Evolutionary conservation across 2,888 invertebrate species (phyloP).

Genomic region (Drosophila mulleri): DNA sequence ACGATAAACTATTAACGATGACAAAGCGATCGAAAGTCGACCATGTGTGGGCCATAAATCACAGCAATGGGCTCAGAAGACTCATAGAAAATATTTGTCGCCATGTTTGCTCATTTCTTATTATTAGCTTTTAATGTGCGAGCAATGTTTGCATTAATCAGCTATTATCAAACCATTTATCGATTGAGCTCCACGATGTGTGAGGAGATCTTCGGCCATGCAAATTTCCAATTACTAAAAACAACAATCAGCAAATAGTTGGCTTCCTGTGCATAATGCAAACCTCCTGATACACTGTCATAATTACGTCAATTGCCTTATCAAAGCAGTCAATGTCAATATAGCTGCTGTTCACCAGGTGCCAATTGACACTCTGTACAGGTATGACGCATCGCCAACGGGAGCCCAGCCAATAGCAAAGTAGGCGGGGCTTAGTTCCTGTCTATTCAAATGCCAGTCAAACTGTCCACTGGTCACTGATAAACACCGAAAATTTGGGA

Average conservation of each 20-base stretch:
- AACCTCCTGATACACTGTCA: slow-evolving; percentile 31
- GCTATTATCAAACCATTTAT: slow-evolving; percentile 14
- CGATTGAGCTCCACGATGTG: background rate
- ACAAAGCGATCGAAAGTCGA: slow-evolving; percentile 47
- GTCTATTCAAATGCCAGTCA: slow-evolving; percentile 35
- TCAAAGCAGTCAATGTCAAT: slow-evolving; percentile 26
- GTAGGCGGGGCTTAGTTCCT: slow-evolving; percentile 14
- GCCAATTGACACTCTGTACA: background rate
- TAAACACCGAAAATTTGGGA: background rate
- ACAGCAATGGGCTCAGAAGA: slow-evolving; percentile 35
- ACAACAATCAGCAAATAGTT: slow-evolving; percentile 36
- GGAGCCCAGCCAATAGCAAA: background rate
- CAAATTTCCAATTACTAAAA: slow-evolving; percentile 38
- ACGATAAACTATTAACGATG: slow-evolving; percentile 57
- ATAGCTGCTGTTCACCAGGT: background rate
- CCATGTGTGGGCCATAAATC: slow-evolving; percentile 69
- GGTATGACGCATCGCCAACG: slow-evolving; percentile 31
- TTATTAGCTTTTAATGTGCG: slow-evolving; percentile 50
- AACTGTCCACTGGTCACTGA: slow-evolving; percentile 7
- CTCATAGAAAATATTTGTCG: slow-evolving; percentile 39
- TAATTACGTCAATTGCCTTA: slow-evolving; percentile 67
- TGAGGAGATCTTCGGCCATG: slow-evolving; percentile 1
- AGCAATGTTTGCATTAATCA: slow-evolving; percentile 31
- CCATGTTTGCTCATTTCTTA: slow-evolving; percentile 72
- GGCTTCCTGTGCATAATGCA: slow-evolving; percentile 1